Evolutionary conservation across 2,797 vertebrate species (phyloP).

Genomic region (Schizothorax lantsangensis): DNA sequence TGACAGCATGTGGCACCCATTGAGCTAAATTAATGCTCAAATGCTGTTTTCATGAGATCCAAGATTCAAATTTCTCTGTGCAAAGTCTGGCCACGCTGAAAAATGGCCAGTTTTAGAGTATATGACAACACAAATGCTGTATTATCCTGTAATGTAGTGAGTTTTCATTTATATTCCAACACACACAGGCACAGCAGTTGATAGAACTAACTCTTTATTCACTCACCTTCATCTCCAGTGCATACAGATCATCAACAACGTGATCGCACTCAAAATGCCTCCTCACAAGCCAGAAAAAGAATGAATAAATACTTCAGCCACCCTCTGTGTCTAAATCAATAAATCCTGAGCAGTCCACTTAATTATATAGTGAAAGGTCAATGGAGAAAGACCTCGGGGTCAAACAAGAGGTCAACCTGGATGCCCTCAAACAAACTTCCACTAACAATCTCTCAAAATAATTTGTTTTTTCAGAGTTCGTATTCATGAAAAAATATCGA

Average conservation of each 20-base stretch:
- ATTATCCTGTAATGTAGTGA: neutral
- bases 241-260: constrained; percentile 50
- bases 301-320: constrained; percentile 50
- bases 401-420: constrained; percentile 33
- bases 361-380: constrained; percentile 57
- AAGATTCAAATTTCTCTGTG: neutral
- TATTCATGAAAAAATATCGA: constrained; percentile 5
- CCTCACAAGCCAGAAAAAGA: constrained; percentile 11
- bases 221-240: constrained; percentile 34
- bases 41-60: neutral
- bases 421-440: constrained; percentile 34
- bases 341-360: constrained; percentile 49
- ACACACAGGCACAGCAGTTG: constrained; percentile 18
- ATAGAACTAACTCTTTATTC: constrained; percentile 27
- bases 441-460: constrained; percentile 41
- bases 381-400: constrained; percentile 26
- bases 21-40: neutral
- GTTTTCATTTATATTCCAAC: constrained; percentile 26
- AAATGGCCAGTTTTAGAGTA: neutral
- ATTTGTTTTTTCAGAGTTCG: neutral
- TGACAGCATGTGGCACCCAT: constrained; percentile 1
- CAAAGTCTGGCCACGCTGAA: neutral
- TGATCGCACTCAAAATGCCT: constrained; percentile 43
- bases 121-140: neutral
- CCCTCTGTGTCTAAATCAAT: constrained; percentile 49